Evolutionary conservation across 30 jellyfish, hydroid and myxozoan species (phyloP).

Genomic region (Aurelia aurita): DNA sequence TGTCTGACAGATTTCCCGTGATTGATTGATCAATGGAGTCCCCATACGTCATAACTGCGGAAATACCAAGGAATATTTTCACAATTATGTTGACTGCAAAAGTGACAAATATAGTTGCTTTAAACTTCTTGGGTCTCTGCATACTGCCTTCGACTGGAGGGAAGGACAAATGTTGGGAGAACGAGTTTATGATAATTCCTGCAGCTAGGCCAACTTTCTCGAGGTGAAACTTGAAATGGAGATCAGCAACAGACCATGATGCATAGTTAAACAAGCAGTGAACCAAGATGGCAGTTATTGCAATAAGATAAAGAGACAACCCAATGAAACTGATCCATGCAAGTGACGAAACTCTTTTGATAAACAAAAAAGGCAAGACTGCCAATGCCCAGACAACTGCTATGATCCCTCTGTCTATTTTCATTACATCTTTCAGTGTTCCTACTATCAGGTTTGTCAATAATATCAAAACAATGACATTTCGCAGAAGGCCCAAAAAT

Average conservation of each 20-base stretch:
- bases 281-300: constrained; percentile 54
- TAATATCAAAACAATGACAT: constrained; percentile 63
- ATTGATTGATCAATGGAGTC: constrained; percentile 43
- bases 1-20: constrained; percentile 52
- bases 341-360: constrained; percentile 71
- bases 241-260: constrained; percentile 51
- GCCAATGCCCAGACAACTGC: constrained; percentile 76
- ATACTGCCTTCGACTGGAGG: constrained; percentile 94
- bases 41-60: constrained; percentile 72
- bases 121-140: constrained; percentile 55
- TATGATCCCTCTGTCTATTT: constrained; percentile 25
- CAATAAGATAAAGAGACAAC: constrained; percentile 50
- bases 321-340: constrained; percentile 91
- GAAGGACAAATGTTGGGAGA: constrained; percentile 69
- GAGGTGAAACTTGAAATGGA: constrained; percentile 31
- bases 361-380: constrained; percentile 66
- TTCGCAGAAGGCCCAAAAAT: constrained; percentile 62
- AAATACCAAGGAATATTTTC: constrained; percentile 65
- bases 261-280: constrained; percentile 4
- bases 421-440: constrained; percentile 5
- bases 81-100: constrained; percentile 46
- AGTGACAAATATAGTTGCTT: constrained; percentile 25
- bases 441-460: constrained; percentile 60
- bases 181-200: constrained; percentile 83
- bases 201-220: constrained; percentile 66